Evolutionary conservation across 2,888 invertebrate species (phyloP).

Genomic region (Heteromurus nitidus): DNA sequence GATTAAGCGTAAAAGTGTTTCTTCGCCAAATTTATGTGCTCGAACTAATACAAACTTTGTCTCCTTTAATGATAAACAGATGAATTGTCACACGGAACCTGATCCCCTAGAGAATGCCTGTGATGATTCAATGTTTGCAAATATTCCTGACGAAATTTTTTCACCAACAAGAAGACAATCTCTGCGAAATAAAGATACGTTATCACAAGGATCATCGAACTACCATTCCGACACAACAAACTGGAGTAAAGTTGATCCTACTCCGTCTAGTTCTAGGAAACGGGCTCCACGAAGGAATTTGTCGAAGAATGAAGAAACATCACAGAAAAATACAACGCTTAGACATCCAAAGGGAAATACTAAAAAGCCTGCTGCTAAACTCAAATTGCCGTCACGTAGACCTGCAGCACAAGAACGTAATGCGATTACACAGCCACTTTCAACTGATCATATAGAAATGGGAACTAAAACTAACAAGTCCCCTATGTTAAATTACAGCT

Average conservation of each 20-base stretch:
- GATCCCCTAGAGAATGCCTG: conserved; percentile 41
- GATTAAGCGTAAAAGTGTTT: conserved; percentile 20
- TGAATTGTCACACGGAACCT: neutral
- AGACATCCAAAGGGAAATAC: conserved; percentile 23
- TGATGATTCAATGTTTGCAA: conserved; percentile 69
- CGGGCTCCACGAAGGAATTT: conserved; percentile 5
- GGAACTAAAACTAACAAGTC: conserved; percentile 75
- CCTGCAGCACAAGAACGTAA: neutral
- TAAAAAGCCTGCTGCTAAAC: conserved; percentile 8
- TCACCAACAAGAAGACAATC: neutral
- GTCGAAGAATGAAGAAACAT: conserved; percentile 21
- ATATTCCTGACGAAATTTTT: conserved; percentile 65
- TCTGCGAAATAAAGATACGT: too few relatives aligned
- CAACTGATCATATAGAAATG: too few relatives aligned
- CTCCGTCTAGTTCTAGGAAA: neutral
- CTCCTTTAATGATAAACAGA: conserved; percentile 29
- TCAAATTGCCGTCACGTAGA: conserved; percentile 21
- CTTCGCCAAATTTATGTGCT: conserved; percentile 34
- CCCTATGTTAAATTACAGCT: conserved; percentile 78
- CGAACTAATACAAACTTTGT: neutral
- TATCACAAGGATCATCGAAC: too few relatives aligned
- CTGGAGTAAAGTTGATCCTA: neutral
- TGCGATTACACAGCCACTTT: neutral
- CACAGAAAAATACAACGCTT: conserved; percentile 5
- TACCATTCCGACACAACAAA: neutral